phyloP scores from a whole-genome alignment of 2,113 vertebrate genomes.

The Prietella phreatophila region DNA sequence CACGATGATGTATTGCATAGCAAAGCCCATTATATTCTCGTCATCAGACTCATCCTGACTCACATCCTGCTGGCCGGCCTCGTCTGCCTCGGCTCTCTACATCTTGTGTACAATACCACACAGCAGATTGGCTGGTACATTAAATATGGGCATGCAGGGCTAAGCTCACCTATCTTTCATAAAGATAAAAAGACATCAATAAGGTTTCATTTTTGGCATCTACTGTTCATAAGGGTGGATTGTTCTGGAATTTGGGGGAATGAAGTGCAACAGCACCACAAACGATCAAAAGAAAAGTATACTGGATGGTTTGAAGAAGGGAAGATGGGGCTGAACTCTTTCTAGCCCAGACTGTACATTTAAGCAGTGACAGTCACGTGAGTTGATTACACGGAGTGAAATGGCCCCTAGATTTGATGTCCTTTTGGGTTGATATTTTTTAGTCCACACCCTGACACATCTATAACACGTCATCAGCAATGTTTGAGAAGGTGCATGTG shows the following conservation, averaged over 20 bases:
- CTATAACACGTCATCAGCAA: too few relatives aligned
- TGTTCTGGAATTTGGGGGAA: not conserved
- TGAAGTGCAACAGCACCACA: not conserved
- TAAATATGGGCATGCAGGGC: not conserved
- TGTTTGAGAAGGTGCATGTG: too few relatives aligned
- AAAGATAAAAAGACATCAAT: not conserved
- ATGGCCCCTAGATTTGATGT: not conserved
- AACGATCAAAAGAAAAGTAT: not conserved
- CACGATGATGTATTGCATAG: not conserved
- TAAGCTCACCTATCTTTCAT: not conserved
- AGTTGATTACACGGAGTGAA: not conserved
- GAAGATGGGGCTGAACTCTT: not conserved
- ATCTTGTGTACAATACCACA: conserved; percentile 67
- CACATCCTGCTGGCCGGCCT: conserved; percentile 67
- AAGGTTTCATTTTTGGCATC: not conserved
- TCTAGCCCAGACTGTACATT: not conserved
- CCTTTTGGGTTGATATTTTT: not conserved
- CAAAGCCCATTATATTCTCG: conserved; percentile 2
- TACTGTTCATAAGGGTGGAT: not conserved
- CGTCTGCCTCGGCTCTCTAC: conserved; percentile 72
- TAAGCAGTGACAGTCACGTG: not conserved
- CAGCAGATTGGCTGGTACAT: not conserved
- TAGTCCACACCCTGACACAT: not conserved
- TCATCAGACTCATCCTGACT: conserved; percentile 61
- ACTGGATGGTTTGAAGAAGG: not conserved